Base-by-base conservation (phyloP, 2,888 invertebrate genomes). In the Megamerina dolium region DNA sequence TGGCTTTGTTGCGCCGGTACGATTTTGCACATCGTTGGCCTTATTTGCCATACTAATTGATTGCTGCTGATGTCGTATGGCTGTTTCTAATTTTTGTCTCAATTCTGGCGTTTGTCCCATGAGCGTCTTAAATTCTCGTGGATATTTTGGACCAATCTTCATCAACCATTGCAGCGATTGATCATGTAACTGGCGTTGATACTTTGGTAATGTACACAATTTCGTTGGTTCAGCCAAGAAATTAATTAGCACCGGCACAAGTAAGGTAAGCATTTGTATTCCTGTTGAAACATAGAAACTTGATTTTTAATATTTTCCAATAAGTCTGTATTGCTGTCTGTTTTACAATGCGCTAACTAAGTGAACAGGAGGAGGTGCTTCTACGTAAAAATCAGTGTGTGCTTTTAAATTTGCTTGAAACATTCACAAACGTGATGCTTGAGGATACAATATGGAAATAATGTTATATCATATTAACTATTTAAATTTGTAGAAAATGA, bases 81-180 rank as follows among this genome's bases (percentile, higher is more conserved):
- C 94, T 42, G 79, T 79, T 71, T 95, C 94, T 41, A 97, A 72
- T 68, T 87, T 86, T 38, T 75, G 78, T 51, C 90, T 83, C 43
- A 95, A 74, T 43, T 89, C 86, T 0, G 81, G 75, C 0, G 87
- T 85, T 58, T 87, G 86, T 18, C 83, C 80, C 87, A 96, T 91
- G 58, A 96, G 78, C 12, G 82, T 79, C 63, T 92, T 90, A 72
- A 96, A 95, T 68, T 95, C 92, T 77, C 89, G 85, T 16, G 93
- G 92, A 74, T 94, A 89, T 64, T 86, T 86, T 0, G 93, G 92
- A 1, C 94, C 96, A 56, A 95, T 85, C 62, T 85, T 85, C 69
- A 91, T 90, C 14, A 97, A 78, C 81, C 88, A 87, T 54, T 88
- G 84, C 54, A 97, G 77, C 50, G 91, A 87, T 58, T 87, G 84